Evolutionary conservation across 1,140 invertebrate species (phyloP).

Genomic region (Nymphalis io): DNA sequence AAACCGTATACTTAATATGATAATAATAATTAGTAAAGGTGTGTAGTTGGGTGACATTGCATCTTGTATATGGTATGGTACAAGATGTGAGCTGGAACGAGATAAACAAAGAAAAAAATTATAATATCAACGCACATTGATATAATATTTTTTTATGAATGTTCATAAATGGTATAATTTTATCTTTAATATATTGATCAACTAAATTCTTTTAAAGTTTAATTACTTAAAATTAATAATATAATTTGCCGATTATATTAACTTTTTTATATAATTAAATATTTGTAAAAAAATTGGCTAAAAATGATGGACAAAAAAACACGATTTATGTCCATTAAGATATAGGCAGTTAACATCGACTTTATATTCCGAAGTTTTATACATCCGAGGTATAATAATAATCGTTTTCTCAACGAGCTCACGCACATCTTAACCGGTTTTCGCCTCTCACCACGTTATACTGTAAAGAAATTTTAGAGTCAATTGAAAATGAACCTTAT

Average conservation of each 20-base stretch:
- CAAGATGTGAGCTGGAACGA: not conserved
- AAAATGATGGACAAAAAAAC: not conserved
- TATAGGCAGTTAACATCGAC: not conserved
- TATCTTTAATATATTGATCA: not conserved
- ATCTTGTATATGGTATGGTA: conserved; percentile 15
- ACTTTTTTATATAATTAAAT: not conserved
- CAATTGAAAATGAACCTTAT: conserved; percentile 43
- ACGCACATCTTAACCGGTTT: conserved; percentile 58
- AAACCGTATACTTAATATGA: conserved; percentile 15
- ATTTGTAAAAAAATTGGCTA: not conserved
- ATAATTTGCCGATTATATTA: not conserved
- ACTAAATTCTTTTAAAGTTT: not conserved
- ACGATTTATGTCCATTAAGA: not conserved
- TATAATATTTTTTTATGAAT: not conserved
- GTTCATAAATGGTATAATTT: not conserved
- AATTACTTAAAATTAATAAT: not conserved
- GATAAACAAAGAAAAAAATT: not conserved
- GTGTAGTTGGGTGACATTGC: conserved; percentile 21
- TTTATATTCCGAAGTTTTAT: conserved; percentile 22
- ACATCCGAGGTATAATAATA: conserved; percentile 51
- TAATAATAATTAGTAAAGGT: conserved; percentile 31
- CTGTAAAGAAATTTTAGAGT: conserved; percentile 24
- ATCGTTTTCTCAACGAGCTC: conserved; percentile 61
- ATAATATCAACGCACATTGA: not conserved
- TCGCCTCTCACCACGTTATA: conserved; percentile 30